Percentiles rank a stretch among this genome's conserved stretches.
phyloP scores from a whole-genome alignment of 1,140 invertebrate species.

The Drosophila azteca region DNA sequence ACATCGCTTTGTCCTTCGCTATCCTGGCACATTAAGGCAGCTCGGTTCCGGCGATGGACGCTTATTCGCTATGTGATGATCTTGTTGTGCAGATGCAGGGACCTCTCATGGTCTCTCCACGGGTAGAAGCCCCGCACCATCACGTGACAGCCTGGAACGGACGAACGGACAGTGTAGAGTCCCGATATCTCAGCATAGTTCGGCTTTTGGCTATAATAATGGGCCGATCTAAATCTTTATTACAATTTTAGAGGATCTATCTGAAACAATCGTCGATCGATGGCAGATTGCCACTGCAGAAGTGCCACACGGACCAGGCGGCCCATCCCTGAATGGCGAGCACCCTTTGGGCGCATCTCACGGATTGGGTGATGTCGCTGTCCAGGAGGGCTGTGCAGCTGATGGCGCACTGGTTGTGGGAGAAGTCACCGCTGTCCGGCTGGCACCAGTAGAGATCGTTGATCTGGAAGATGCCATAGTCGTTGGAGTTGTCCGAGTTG shows the following conservation, averaged over 20 bases:
- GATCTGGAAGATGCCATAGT: constrained; percentile 79
- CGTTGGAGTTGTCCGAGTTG: constrained; percentile 60
- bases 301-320: constrained; percentile 59
- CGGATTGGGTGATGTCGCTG: constrained; percentile 48
- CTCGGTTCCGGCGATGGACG: too few species aligned
- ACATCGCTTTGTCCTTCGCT: too few species aligned
- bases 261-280: constrained; percentile 60
- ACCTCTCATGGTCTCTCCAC: too few species aligned
- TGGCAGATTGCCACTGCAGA: constrained; percentile 50
- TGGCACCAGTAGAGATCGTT: constrained; percentile 76
- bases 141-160: too few species aligned
- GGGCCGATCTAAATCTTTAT: too few species aligned
- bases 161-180: too few species aligned
- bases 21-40: too few species aligned
- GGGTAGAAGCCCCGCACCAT: too few species aligned
- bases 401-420: constrained; percentile 39
- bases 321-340: constrained; percentile 54
- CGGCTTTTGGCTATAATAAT: too few species aligned
- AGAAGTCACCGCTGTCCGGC: constrained; percentile 49
- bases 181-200: too few species aligned
- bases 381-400: constrained; percentile 48
- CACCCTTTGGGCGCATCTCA: constrained; percentile 57
- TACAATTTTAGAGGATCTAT: not conserved
- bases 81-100: too few species aligned
- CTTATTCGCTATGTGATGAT: too few species aligned